A percentile compares a stretch with the other conserved stretches of the same genome.
Evolutionary conservation across 2,797 vertebrate species (phyloP).

Genomic region (Microhierax caerulescens): DNA sequence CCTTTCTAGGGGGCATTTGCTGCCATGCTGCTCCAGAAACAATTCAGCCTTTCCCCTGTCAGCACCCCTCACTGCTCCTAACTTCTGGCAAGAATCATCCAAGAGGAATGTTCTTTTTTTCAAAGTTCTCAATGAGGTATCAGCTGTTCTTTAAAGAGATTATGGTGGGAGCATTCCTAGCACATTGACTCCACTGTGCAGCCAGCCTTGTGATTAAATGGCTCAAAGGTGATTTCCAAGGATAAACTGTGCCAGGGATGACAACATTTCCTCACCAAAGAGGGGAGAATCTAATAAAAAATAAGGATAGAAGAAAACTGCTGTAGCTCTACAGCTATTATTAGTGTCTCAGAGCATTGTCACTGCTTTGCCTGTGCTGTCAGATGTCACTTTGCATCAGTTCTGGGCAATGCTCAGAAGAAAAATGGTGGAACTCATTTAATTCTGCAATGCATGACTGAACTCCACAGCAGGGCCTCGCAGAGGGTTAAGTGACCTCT

Average conservation of each 20-base stretch:
- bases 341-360: conserved; percentile 45
- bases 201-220: conserved; percentile 30
- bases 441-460: conserved; percentile 33
- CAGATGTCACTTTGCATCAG: conserved; percentile 66
- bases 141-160: conserved; percentile 48
- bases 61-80: neutral
- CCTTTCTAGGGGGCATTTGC: neutral
- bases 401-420: conserved; percentile 32
- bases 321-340: conserved; percentile 51
- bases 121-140: conserved; percentile 30
- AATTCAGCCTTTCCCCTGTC: neutral
- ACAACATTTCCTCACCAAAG: conserved; percentile 36
- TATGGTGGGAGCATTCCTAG: conserved; percentile 15
- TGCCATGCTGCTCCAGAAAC: neutral
- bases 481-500: conserved; percentile 53
- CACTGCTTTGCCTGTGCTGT: conserved; percentile 44
- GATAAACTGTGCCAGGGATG: conserved; percentile 50
- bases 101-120: neutral
- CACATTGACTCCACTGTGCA: neutral
- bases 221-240: conserved; percentile 61
- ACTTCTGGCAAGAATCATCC: neutral
- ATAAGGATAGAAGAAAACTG: conserved; percentile 40
- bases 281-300: conserved; percentile 44
- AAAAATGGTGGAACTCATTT: conserved; percentile 47
- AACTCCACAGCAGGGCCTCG: neutral